These are phyloP conservation scores for Nymphalis io DNA, from an alignment of 1,140 invertebrate species.

Conservation along the genomic window DNA sequence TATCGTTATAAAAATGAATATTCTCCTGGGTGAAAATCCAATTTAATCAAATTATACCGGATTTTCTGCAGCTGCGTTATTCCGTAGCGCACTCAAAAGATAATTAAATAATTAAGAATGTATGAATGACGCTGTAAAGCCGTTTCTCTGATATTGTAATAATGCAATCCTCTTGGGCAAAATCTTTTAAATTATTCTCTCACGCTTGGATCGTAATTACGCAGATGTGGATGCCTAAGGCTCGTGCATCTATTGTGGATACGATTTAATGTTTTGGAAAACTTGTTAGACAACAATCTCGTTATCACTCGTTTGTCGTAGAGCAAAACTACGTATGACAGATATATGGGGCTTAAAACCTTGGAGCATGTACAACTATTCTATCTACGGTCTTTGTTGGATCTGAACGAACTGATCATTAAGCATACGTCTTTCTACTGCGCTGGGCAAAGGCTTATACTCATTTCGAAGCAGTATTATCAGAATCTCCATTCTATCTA, in stretches of 20 bases:
- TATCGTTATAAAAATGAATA: constrained; percentile 60
- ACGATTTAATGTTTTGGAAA: constrained; percentile 32
- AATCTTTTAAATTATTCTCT: constrained; percentile 79
- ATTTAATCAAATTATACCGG: constrained; percentile 72
- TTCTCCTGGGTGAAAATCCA: constrained; percentile 59
- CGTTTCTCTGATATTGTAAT: constrained; percentile 77
- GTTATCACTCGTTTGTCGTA: constrained; percentile 9
- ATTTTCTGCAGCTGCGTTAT: constrained; percentile 70
- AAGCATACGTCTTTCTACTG: constrained; percentile 7
- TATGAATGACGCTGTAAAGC: constrained; percentile 76
- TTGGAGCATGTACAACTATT: neutral
- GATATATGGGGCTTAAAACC: neutral
- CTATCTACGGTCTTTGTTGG: neutral
- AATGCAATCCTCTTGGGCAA: constrained; percentile 76
- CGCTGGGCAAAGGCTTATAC: neutral
- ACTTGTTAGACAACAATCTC: constrained; percentile 19
- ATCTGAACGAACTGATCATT: constrained; percentile 1
- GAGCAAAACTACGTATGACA: neutral
- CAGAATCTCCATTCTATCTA: neutral
- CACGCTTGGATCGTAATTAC: constrained; percentile 68
- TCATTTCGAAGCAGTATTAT: neutral
- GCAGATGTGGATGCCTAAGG: constrained; percentile 58
- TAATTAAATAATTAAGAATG: constrained; percentile 80
- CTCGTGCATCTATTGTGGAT: constrained; percentile 54
- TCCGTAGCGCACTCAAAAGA: constrained; percentile 69